Base-by-base conservation (phyloP, 2,797 vertebrate species). In the Pipistrellus pygmaeus region DNA sequence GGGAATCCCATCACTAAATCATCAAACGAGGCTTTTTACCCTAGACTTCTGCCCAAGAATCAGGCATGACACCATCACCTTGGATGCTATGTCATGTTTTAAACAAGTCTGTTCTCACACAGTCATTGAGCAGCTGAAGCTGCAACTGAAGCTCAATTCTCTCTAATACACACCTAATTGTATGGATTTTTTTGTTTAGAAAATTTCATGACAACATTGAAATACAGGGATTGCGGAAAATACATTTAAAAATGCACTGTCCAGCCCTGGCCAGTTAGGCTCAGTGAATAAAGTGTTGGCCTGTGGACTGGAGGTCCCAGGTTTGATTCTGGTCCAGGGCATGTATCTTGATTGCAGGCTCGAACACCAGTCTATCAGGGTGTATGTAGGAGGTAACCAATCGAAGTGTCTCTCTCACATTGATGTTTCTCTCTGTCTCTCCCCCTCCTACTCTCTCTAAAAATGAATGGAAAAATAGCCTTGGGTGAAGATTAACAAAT, bases 221-320 rank as follows among this genome's bases (percentile, higher is more conserved):
- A 81, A 87, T 51, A 90, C 27, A 41, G 18, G 41, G 30, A 46
- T 25, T 86, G 21, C 80, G 17, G 25, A 85, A 92, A 93, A 84
- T 66, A 75, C 23, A 55, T 46, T 85, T 83, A 76, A 82, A 90
- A 96, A 77, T 41, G 32, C 18, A 96, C 5, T 86, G 60, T 14
- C 27, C 7, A 53, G 15, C 13, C 69, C 71, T 73, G 71, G 25
- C 71, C 44, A 13, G 57, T 60, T 60, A 27, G 11, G 25, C 57
- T 60, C 53, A 55, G 57, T 27, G 57, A 60, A 60, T 27, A 60
- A 23, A 60, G 23, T 2, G 25, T 60, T 12, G 5, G 57, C 57
- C 57, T 27, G 57, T 5, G 11, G 57, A 60, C 57, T 60, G 5
- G 13, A 60, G 25, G 57, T 60, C 57, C 25, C 0, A 5, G 57